These are phyloP conservation scores for Corythornis cristatus DNA, from an alignment of 2,113 vertebrate genomes.

Conservation along the genomic window DNA sequence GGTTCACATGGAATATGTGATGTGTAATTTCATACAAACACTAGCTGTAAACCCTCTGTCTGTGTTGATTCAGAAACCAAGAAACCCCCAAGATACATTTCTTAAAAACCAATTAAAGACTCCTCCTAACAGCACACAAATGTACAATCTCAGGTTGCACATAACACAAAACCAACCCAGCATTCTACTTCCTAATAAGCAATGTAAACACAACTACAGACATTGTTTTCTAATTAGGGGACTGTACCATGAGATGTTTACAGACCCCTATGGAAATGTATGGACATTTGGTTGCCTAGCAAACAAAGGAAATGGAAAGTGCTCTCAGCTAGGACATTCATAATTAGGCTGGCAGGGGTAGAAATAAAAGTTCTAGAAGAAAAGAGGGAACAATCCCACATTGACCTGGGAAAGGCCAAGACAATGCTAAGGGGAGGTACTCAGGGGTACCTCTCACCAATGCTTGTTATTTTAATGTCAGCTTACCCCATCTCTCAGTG, in stretches of 20 bases:
- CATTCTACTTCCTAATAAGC: constrained; percentile 48
- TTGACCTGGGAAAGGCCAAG: neutral
- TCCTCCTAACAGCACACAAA: constrained; percentile 19
- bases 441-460: neutral
- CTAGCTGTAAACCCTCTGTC: constrained; percentile 36
- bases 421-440: neutral
- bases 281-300: constrained; percentile 31
- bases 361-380: constrained; percentile 17
- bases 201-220: constrained; percentile 48
- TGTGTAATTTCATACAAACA: constrained; percentile 53
- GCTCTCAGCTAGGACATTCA: neutral
- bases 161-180: constrained; percentile 21
- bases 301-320: constrained; percentile 42
- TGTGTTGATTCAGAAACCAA: constrained; percentile 61
- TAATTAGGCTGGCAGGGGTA: constrained; percentile 27
- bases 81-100: constrained; percentile 46
- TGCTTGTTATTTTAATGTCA: neutral
- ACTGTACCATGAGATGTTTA: constrained; percentile 42
- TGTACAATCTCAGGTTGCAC: constrained; percentile 45
- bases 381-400: neutral
- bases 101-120: constrained; percentile 41
- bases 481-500: neutral
- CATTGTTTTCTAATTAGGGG: constrained; percentile 58
- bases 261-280: constrained; percentile 37
- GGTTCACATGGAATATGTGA: constrained; percentile 26